phyloP scores from a whole-genome alignment of 1,140 invertebrate species.

The Aplysia californica region DNA sequence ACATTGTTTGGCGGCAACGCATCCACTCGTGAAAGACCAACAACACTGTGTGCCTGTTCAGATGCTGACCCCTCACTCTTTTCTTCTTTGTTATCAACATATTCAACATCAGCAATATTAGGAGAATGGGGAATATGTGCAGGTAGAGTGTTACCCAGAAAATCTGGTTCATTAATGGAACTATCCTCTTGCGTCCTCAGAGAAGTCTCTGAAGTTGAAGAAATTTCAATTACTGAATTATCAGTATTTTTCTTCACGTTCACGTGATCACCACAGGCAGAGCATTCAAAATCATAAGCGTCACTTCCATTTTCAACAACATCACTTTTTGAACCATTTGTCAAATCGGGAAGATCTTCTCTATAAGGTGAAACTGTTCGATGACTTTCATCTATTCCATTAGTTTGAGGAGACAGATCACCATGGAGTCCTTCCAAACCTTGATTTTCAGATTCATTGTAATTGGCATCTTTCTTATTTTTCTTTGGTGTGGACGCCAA shows the following conservation, averaged over 20 bases:
- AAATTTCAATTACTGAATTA: background rate
- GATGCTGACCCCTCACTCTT: background rate
- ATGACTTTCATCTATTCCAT: background rate
- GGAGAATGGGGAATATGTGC: background rate
- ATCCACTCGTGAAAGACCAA: background rate
- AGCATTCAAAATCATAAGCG: background rate
- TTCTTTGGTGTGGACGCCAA: background rate
- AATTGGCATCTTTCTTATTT: background rate
- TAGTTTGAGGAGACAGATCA: background rate
- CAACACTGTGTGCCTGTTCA: background rate
- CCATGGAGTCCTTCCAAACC: background rate
- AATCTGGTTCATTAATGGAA: conserved; percentile 6
- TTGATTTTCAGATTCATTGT: background rate
- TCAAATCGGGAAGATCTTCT: background rate
- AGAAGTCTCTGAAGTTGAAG: background rate
- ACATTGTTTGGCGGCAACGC: background rate
- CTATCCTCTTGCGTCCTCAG: conserved; percentile 1
- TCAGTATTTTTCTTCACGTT: too few relatives aligned
- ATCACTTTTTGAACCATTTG: background rate
- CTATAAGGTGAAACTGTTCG: background rate
- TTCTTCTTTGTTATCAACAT: background rate
- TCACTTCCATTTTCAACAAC: background rate
- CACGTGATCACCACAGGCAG: background rate
- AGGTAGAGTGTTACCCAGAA: background rate
- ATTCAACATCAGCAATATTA: background rate